phyloP scores from a whole-genome alignment of 2,113 vertebrate species.

The Speoplatyrhinus poulsoni region DNA sequence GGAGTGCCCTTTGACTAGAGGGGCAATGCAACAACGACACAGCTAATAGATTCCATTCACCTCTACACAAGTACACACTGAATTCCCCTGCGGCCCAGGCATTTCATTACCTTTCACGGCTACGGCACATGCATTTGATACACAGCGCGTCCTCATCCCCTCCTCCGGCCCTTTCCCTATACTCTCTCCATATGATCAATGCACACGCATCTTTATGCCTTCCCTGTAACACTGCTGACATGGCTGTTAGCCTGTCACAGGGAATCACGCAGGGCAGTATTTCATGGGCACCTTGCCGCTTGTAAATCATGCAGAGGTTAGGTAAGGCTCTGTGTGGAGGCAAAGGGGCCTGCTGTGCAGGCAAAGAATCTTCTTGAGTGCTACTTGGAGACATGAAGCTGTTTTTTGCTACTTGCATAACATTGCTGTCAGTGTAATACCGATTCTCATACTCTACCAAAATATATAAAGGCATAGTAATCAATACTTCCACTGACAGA shows the following conservation, averaged over 20 bases:
- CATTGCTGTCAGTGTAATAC: constrained; percentile 26
- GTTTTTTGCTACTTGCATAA: constrained; percentile 16
- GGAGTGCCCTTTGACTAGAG: constrained; percentile 34
- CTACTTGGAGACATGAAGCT: background rate
- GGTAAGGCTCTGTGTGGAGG: constrained; percentile 6
- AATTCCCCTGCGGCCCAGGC: constrained; percentile 32
- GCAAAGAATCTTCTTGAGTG: background rate
- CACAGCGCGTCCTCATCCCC: background rate
- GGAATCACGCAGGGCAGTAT: constrained; percentile 59
- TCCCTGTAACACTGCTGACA: constrained; percentile 38
- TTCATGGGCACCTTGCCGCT: constrained; percentile 55
- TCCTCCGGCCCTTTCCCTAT: background rate
- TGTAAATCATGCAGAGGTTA: constrained; percentile 59
- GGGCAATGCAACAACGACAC: constrained; percentile 41
- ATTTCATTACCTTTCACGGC: constrained; percentile 13
- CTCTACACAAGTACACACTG: constrained; percentile 41
- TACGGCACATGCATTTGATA: background rate
- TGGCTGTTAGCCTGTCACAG: constrained; percentile 57
- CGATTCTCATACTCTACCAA: constrained; percentile 17
- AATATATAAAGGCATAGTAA: constrained; percentile 28
- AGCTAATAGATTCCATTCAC: constrained; percentile 59
- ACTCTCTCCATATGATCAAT: constrained; percentile 43
- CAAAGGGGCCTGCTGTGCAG: background rate
- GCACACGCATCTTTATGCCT: constrained; percentile 30
- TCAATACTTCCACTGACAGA: constrained; percentile 20